Percentiles rank a stretch among this genome's conserved stretches.
These are phyloP conservation scores for Erebia aethiops DNA, from an alignment of 2,888 invertebrate species.

Conservation along the genomic window DNA sequence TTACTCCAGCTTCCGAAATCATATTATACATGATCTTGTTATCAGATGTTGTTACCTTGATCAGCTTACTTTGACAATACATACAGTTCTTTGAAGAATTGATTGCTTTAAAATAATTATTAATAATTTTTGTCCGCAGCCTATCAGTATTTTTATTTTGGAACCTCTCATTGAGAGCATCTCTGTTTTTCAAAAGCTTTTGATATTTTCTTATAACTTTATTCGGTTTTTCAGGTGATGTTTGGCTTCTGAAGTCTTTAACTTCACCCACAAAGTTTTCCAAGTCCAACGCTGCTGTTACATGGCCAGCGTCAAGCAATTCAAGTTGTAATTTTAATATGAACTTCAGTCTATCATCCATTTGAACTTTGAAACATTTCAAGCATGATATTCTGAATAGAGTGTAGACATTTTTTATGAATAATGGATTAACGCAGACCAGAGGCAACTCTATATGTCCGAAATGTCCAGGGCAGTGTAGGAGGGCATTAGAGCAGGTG, in stretches of 20 bases:
- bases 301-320: slow-evolving; percentile 88
- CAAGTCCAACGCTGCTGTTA: slow-evolving; percentile 88
- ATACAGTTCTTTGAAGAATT: slow-evolving; percentile 77
- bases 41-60: slow-evolving; percentile 83
- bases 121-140: slow-evolving; percentile 71
- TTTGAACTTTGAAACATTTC: slow-evolving; percentile 87
- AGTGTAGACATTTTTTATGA: slow-evolving; percentile 87
- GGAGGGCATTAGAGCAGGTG: slow-evolving; percentile 88
- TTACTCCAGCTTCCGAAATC: slow-evolving; percentile 49
- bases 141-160: slow-evolving; percentile 78
- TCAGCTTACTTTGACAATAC: slow-evolving; percentile 77
- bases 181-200: slow-evolving; percentile 61
- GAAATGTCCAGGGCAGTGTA: slow-evolving; percentile 94
- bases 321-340: slow-evolving; percentile 87
- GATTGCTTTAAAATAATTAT: slow-evolving; percentile 71
- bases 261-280: slow-evolving; percentile 71
- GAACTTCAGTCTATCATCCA: slow-evolving; percentile 74
- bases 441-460: slow-evolving; percentile 96
- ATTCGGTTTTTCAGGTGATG: slow-evolving; percentile 71
- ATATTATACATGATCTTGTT: slow-evolving; percentile 83
- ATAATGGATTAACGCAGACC: slow-evolving; percentile 95
- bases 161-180: slow-evolving; percentile 60
- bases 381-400: slow-evolving; percentile 88
- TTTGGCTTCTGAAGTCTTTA: slow-evolving; percentile 59
- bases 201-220: slow-evolving; percentile 70